Base-by-base conservation (phyloP, 2,797 vertebrate genomes). In the Nyctalus aviator region DNA sequence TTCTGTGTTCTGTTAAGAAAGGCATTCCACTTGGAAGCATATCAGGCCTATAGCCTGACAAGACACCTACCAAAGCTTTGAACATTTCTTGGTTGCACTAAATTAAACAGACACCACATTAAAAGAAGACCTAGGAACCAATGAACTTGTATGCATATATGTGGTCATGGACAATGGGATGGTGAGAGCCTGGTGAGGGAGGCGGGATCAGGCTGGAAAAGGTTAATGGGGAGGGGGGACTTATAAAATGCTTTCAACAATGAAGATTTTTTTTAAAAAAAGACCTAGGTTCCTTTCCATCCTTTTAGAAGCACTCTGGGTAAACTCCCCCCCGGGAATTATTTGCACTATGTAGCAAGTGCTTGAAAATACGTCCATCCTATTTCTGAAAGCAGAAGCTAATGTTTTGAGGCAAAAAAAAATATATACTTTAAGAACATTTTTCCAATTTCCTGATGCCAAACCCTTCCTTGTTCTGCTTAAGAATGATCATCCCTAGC, bases 301-400 rank as follows among this genome's bases (percentile, higher is more conserved):
- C n/a, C 76, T 91, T 71, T 62, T 50, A 81, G 84, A 93, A 78
- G 37, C 48, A 84, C 76, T 84, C 72, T 50, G 66, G 32, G 75
- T 14, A 82, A 87, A 53, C 11, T 15, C 1, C 6, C 32, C 32
- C 69, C 68, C 27, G 37, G 76, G 30, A 81, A 48, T 35, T 25
- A 64, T 64, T 92, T 10, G 4, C 35, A 69, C 53, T 41, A 53
- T 46, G 41, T 23, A 82, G 82, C 64, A 72, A 88, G 32, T 69
- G 17, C 53, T 88, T 83, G 12, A 68, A 84, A 93, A 76, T 55
- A 20, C 12, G 35, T 14, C 55, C 41, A 12, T 84, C 8, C 18
- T 62, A 48, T 41, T 93, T 79, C 5, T 88, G 69, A 77, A 77
- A 88, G 77, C 55, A 53, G 76, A 84, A 86, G 27, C 53, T 81